Evolutionary conservation across 2,797 vertebrate species (phyloP).

Genomic region (Aeoliscus strigatus): DNA sequence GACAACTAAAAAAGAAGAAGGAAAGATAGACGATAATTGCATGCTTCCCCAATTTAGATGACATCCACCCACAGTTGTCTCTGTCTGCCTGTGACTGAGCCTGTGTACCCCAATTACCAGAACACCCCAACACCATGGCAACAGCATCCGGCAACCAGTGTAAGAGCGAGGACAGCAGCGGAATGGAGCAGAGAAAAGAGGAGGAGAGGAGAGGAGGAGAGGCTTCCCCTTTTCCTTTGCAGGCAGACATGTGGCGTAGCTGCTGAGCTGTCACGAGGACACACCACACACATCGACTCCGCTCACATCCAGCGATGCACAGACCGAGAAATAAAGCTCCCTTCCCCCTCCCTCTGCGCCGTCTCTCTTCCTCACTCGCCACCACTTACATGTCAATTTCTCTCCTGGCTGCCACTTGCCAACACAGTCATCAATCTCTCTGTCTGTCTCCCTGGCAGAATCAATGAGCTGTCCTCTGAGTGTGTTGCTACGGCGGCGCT

Average conservation of each 20-base stretch:
- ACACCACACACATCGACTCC: constrained; percentile 50
- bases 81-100: constrained; percentile 32
- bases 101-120: constrained; percentile 60
- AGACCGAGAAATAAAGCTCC: constrained; percentile 3
- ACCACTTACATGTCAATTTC: constrained; percentile 63
- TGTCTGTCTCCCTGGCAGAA: constrained; percentile 47
- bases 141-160: constrained; percentile 69
- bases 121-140: constrained; percentile 76
- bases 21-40: constrained; percentile 50
- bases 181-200: no score
- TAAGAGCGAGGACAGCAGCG: no score
- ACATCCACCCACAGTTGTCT: constrained; percentile 33
- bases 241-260: constrained; percentile 62
- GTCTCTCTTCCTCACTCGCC: constrained; percentile 39
- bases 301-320: constrained; percentile 33
- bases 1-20: constrained; percentile 18
- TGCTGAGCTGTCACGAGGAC: constrained; percentile 69
- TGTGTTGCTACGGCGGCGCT: constrained; percentile 42
- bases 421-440: constrained; percentile 61
- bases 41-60: constrained; percentile 50
- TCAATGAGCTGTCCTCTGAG: constrained; percentile 64
- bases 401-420: constrained; percentile 46
- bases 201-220: constrained; percentile 30
- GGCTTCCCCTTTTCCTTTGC: constrained; percentile 59
- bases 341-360: constrained; percentile 1